Evolutionary conservation across 2,888 invertebrate genomes (phyloP), one percentile per base, ranked within the genome.

Genomic region (Willowsia nigromaculata): DNA sequence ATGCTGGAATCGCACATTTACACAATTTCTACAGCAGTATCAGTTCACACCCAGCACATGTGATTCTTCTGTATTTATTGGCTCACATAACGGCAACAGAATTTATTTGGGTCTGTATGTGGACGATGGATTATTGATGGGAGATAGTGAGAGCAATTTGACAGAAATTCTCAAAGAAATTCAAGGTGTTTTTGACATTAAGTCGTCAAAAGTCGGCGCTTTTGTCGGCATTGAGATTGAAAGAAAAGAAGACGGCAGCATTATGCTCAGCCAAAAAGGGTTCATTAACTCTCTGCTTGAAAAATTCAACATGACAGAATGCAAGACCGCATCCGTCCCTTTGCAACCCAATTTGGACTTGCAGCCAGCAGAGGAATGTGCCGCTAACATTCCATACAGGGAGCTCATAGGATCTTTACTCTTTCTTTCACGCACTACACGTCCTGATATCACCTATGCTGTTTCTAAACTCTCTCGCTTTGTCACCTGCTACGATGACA

Each of bases 391-490:
- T 5, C 92, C 92, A 1, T 93, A 91, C 43, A 85, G 84, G 9
- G 71, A 91, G 40, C 76, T 92, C 6, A 85, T 93, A 22, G 92
- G 93, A 9, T 53, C 84, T n/a, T 33, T 93, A 0, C 62, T 93
- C 18, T 93, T 92, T 53, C 40, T 92, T 0, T 88, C 92, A 0
- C 65, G 62, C 4, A 27, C 47, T 15, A 91, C 93, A 1, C 37
- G 93, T 3, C 92, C 92, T 0, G 93, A 93, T 40, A 92, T 93
- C 30, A 18, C 91, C 6, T 91, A 78, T 81, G 86, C 92, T 0
- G 91, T 91, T 0, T 88, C 89, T 30, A 82, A 62, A 13, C 56
- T 93, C 2, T 68, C 93, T 1, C 91, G 92, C 62, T 93, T 91
- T 37, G 85, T 89, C 18, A 82, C 85, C 33, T 84, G 90, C 33